These are phyloP conservation scores for Spinus pinus DNA, from an alignment of 2,797 vertebrate genomes.

Conservation along the genomic window DNA sequence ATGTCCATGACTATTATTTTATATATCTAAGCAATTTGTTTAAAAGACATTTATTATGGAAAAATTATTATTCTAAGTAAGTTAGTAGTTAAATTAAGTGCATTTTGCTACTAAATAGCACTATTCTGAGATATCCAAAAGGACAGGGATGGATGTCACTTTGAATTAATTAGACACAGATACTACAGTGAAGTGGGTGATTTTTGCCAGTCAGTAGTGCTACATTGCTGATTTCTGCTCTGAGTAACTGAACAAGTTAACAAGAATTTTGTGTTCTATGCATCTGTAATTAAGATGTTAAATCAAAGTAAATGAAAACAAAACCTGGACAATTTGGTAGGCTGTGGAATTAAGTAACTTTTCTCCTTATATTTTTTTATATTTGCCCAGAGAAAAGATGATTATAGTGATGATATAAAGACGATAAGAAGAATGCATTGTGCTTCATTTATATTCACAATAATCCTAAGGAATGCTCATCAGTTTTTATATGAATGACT, in stretches of 20 bases:
- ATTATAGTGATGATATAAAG: background rate
- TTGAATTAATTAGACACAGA: background rate
- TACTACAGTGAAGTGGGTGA: background rate
- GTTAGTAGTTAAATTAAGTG: background rate
- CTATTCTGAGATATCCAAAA: background rate
- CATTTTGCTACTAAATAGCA: background rate
- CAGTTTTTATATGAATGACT: background rate
- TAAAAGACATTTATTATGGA: background rate
- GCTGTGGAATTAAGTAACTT: background rate
- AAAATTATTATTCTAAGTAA: background rate
- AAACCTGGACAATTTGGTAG: fast-evolving
- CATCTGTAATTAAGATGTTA: background rate
- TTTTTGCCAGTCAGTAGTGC: background rate
- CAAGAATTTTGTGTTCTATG: background rate
- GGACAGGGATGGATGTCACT: background rate
- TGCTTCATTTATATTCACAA: background rate
- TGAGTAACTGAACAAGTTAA: background rate
- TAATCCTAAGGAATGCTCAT: background rate
- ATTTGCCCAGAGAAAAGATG: background rate
- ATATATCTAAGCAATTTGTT: background rate
- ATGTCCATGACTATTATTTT: background rate
- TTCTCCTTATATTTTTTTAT: background rate
- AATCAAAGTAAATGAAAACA: background rate
- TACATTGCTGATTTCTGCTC: background rate
- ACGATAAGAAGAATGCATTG: background rate